Base-by-base conservation (phyloP, 1,140 invertebrate genomes). In the Drosophila hydei region DNA sequence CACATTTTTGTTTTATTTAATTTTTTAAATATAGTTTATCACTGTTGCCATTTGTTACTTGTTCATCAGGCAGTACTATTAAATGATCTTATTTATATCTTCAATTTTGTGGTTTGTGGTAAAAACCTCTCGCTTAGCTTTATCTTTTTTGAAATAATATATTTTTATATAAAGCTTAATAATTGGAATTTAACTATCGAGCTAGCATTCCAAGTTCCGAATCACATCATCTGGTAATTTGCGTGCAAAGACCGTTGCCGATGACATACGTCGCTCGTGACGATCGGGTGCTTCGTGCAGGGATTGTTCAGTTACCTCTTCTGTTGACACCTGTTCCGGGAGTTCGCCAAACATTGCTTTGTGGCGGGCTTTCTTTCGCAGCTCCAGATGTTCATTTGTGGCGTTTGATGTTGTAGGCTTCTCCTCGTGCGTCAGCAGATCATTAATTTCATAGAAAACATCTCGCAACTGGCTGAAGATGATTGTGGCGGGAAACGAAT, bases 391-490 rank as follows among this genome's bases (percentile, higher is more conserved):
- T 4, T 55, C 21, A 1, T 47, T 50, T 2, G 18, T 16, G 2
- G 2, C 9, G 12, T 2, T 23, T 5, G 69, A 72, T 2, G 48
- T 56, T 7, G 42, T 40, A 3, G 74, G 18, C 11, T 6, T 9
- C 2, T 62, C 38, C 4, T 58, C 30, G 4, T 69, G 42, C 0
- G 3, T 58, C 12, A 90, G 8, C 9, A 90, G 12, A n/a, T 54
- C 38, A 4, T 74, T 76, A 0, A 90, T 78, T 6, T 79, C 76
- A 12, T 40, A 43, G 6, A 90, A 77, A 1, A 62, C 36, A 4
- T 75, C 40, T 0, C 67, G 59, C 1, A 90, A 69, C 4, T 83
- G 68, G 4, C 60, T 70, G 11, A 90, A 90, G 6, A 90, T 77
- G 0, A 36, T 50, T 7, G 80, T 77, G 14, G 52, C 19, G 4